phyloP scores from a whole-genome alignment of 2,797 vertebrate species.

The Limosa lapponica region DNA sequence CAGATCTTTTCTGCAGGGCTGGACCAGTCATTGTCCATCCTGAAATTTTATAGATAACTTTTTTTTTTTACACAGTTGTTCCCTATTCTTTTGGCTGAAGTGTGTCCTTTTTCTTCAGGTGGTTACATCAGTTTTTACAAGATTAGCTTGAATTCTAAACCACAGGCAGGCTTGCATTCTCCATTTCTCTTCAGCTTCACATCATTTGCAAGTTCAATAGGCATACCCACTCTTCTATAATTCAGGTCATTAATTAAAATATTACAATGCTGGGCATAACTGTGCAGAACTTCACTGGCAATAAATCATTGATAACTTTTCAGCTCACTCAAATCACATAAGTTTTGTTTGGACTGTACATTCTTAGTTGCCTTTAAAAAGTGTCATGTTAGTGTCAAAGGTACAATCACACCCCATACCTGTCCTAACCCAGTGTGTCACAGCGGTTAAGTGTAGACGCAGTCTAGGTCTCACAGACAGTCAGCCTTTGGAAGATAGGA shows the following conservation, averaged over 20 bases:
- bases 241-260: neutral
- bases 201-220: neutral
- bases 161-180: neutral
- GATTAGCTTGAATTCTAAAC: neutral
- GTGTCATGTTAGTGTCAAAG: neutral
- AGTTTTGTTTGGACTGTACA: neutral
- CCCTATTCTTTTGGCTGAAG: neutral
- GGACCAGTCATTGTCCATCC: neutral
- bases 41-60: neutral
- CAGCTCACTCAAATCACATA: neutral
- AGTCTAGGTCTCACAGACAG: neutral
- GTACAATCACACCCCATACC: neutral
- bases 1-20: neutral
- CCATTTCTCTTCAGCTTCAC: neutral
- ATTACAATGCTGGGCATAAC: neutral
- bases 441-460: accelerated
- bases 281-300: neutral
- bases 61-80: neutral
- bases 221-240: neutral
- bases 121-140: neutral
- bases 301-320: neutral
- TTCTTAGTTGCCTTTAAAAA: neutral
- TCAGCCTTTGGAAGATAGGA: neutral
- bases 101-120: neutral
- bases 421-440: neutral